These are phyloP conservation scores for Ryuthela nishihirai DNA, from an alignment of 2,888 invertebrate genomes.

Conservation along the genomic window DNA sequence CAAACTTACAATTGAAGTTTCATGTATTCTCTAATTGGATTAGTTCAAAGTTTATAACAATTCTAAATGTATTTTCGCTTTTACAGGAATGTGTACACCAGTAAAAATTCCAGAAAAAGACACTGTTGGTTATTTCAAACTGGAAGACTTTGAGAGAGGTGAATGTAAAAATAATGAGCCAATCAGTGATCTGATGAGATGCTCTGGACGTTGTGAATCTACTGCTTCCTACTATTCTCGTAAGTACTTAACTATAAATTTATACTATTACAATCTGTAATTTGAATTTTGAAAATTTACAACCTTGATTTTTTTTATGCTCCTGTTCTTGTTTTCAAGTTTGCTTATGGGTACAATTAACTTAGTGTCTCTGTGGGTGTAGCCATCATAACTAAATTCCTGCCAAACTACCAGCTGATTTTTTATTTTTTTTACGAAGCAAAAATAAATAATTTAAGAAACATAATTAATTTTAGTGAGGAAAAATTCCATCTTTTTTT, in stretches of 20 bases:
- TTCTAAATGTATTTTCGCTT: neutral
- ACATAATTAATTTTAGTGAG: no score
- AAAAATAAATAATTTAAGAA: no score
- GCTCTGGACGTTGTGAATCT: conserved; percentile 19
- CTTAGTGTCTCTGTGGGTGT: no score
- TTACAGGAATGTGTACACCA: conserved; percentile 14
- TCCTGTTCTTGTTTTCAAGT: no score
- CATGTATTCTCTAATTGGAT: neutral
- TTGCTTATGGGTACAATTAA: no score
- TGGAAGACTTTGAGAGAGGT: conserved; percentile 4
- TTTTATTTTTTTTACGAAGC: no score
- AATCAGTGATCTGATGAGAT: conserved; percentile 16
- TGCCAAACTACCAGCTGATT: no score
- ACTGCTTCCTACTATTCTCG: conserved; percentile 10
- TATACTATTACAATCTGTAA: neutral
- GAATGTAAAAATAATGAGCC: conserved; percentile 12
- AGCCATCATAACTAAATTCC: no score
- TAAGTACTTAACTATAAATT: conserved; percentile 20
- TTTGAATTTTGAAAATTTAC: neutral
- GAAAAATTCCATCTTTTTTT: no score
- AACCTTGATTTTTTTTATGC: no score
- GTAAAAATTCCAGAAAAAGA: conserved; percentile 20
- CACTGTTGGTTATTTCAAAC: conserved; percentile 15
- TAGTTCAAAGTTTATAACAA: neutral
- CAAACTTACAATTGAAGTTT: neutral